Conservation (phyloP, 2,113 vertebrate genomes). For the Calidris pugnax region DNA sequence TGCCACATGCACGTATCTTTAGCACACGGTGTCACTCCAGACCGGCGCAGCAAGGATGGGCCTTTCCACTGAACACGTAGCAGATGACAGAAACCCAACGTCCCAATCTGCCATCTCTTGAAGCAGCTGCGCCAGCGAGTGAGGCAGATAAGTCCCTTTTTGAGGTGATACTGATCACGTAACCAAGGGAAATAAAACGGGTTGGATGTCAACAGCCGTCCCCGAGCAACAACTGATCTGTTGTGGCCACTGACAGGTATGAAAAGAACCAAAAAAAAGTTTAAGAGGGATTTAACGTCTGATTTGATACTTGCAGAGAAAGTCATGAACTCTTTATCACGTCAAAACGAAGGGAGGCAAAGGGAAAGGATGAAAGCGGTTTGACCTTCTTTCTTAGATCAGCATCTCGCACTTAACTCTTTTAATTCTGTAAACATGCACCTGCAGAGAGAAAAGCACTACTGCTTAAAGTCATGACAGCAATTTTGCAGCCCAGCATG, state of each 20-base stretch:
- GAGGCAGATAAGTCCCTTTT: background rate
- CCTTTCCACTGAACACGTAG: background rate
- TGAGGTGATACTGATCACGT: background rate
- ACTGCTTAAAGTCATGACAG: background rate
- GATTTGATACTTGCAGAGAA: background rate
- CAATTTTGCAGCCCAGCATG: background rate
- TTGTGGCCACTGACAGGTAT: background rate
- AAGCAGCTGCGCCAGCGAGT: background rate
- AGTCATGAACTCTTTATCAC: background rate
- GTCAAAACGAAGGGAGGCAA: background rate
- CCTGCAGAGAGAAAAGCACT: background rate
- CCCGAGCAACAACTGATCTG: background rate
- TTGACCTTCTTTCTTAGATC: constrained; percentile 7
- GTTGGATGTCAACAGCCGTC: background rate
- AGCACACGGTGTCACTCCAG: background rate
- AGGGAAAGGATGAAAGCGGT: background rate
- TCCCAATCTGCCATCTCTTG: background rate
- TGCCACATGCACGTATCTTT: background rate
- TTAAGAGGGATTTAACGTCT: background rate
- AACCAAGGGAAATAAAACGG: background rate
- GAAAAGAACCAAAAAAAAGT: rapidly evolving
- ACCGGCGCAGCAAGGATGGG: background rate
- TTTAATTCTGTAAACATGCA: background rate
- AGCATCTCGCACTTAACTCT: background rate
- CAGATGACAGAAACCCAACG: background rate